Evolutionary conservation across 2,797 vertebrate species (phyloP), one percentile per base, ranked within the genome.

Genomic region (Gymnopithys bicolor): DNA sequence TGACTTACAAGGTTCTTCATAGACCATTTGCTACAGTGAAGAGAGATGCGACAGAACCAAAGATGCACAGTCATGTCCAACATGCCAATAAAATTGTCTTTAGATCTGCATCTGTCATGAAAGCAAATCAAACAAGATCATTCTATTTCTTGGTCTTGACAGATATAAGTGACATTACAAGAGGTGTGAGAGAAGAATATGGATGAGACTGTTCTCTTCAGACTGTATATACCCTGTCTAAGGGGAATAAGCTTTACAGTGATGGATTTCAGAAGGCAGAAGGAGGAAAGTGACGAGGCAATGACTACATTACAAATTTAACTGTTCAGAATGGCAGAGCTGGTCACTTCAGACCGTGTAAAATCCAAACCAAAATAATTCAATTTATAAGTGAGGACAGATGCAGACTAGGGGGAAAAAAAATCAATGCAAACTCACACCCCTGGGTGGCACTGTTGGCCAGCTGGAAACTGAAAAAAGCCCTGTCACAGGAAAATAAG

Each of bases 391-490:
- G 23, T 13, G 16, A 90, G 28, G 24, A 63, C 10, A 33, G 28
- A 62, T 2, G 9, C 2, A 67, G 4, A 79, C 13, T 13, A 70
- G 69, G 45, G 25, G 27, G 21, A 41, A 39, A 60, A 70, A 62
- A 49, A 56, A 63, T 1, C 43, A 0, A 74, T 82, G 37, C 12
- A 67, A 53, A 24, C 16, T 59, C 41, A 3, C 70, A 56, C 96
- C 97, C 92, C 94, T 96, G 82, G 97, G 92, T 98, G 98, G 97
- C 96, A 97, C 92, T 97, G 88, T 17, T 93, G 95, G 90, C 51
- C 83, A 83, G 63, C 19, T 87, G 83, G 32, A 96, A 80, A 89
- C 67, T 18, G 49, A 27, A 59, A 48, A 66, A 69, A 19, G 7
- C 2, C 1, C 7, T 13, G 8, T 7, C 1, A 0, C 33, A 81